Conservation (phyloP, 2,888 invertebrate species). For the Torymus tubicola region DNA sequence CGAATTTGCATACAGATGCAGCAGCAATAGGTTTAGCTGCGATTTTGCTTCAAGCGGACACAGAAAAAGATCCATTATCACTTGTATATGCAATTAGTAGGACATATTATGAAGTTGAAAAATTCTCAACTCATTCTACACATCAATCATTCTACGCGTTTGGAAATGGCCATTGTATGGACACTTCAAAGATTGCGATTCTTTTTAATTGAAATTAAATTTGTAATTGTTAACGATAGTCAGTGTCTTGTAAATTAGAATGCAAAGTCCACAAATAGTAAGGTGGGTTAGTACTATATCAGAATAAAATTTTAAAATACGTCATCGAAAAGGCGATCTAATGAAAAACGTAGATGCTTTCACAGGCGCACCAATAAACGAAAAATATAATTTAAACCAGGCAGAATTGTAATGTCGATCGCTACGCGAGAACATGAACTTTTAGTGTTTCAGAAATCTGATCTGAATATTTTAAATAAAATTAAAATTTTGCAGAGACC, state of each 20-base stretch:
- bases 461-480: no score
- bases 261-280: conserved; percentile 53
- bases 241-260: conserved; percentile 60
- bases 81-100: conserved; percentile 51
- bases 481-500: no score
- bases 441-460: no score
- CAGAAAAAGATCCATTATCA: conserved; percentile 24
- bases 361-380: not conserved
- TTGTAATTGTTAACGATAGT: conserved; percentile 61
- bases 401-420: no score
- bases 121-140: no score
- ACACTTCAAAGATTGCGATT: conserved; percentile 42
- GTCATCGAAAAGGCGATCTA: conserved; percentile 24
- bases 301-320: conserved; percentile 44
- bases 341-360: conserved; percentile 52
- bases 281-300: conserved; percentile 24
- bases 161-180: conserved; percentile 60
- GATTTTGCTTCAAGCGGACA: conserved; percentile 55
- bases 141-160: conserved; percentile 62
- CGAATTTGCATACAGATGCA: conserved; percentile 59
- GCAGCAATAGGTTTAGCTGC: conserved; percentile 53
- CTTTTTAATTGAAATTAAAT: conserved; percentile 58
- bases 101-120: conserved; percentile 50
- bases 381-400: no score
- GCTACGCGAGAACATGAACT: no score